Evolutionary conservation across 2,113 vertebrate genomes (phyloP), one percentile per base, ranked within the genome.

Genomic region (Callionymus lyra): DNA sequence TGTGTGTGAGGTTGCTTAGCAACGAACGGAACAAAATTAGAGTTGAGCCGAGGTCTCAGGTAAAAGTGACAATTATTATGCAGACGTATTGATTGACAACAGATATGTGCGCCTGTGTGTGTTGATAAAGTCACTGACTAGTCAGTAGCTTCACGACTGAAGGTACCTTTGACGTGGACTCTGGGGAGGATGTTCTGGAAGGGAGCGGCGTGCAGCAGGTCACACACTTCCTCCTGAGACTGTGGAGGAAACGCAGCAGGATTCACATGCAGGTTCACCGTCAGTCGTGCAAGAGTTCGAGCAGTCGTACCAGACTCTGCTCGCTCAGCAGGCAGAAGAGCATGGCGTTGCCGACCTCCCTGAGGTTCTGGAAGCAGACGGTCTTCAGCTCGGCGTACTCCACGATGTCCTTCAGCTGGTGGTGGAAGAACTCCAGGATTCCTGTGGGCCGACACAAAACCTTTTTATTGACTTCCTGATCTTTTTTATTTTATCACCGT

Each of bases 161-260:
- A n/a, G n/a, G n/a, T 81, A 96, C 94, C 96, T 93, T 99, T 99
- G 70, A 99, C 93, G 68, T 91, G 97, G 75, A 99, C 94, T 72
- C 96, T 81, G 16, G 96, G 96, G 19, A 99, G 87, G 71, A 99
- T 99, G 83, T 99, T 99, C 67, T 99, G 96, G 85, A 99, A 99
- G 3, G 96, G 96, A 11, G 96, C 96, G 27, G 96, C 96, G 48
- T 99, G 96, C 54, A 99, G 92, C 72, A 99, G 80, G 77, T 99
- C 96, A 79, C 96, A 98, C 66, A 99, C 96, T 83, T 99, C 96
- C 72, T 99, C 96, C 82, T 99, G 96, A 46, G 96, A 99, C 96
- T 99, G 68, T 46, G 50, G 2, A 14, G 35, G 54, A 47, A 34
- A 76, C 67, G 2, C 2, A 21, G 1, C 1, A 68, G 48, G 12